Evolutionary conservation across 2,797 vertebrate genomes (phyloP), one percentile per base, ranked within the genome.

Genomic region (Gallinago solitaria): DNA sequence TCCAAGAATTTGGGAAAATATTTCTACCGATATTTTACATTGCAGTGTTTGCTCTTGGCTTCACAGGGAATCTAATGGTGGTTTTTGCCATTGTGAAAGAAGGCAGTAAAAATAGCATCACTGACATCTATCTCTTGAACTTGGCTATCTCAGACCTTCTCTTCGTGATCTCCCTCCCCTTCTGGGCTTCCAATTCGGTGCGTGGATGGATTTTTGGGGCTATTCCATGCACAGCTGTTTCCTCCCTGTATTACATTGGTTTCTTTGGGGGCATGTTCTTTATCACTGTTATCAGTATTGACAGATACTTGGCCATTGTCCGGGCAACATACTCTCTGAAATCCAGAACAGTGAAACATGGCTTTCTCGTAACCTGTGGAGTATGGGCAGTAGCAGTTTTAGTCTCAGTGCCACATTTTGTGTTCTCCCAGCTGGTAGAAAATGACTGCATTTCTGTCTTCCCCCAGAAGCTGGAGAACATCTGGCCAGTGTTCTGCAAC

Each of bases 191-290:
- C 94, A 98, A 98, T 39, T 96, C 97, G 0, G 9, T 90, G 61
- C 95, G 93, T 10, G 95, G 98, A 16, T 98, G 99, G 98, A 77
- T 96, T 20, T 98, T 99, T 20, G 98, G 99, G 51, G 87, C 98
- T 2, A 8, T 4, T 1, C 33, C 98, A 65, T 99, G 99, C 97
- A 98, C 96, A 91, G 64, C 97, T 32, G 97, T 99, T 32, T 98
- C 99, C 1, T 97, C 98, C 0, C 87, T 98, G 71, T 99, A 99
- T 97, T 94, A 98, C 27, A 97, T 99, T 0, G 98, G 98, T 54
- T 99, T 99, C 86, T 99, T 99, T 47, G 96, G 98, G 8, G 98
- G 99, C 16, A 98, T 99, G 92, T 99, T 99, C 95, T 99, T 99
- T 85, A 98, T 99, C 84, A 98, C 98, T 7, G 68, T 99, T 57